Evolutionary conservation across 1,140 invertebrate genomes (phyloP), one percentile per base, ranked within the genome.

Genomic region (Zaprionus camerounensis): DNA sequence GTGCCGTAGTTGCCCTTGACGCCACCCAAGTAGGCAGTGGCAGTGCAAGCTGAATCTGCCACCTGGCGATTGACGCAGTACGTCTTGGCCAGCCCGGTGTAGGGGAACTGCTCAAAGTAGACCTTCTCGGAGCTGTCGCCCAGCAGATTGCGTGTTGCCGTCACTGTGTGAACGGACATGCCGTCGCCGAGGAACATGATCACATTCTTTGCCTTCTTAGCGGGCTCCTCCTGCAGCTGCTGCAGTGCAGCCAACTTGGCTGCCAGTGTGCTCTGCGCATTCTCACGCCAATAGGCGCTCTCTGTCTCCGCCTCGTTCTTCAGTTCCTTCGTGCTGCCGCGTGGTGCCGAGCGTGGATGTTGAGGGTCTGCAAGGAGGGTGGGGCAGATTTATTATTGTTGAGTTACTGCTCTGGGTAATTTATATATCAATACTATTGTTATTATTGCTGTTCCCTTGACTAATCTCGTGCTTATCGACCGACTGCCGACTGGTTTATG

Each of bases 121-220:
- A 97, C 94, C 59, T 94, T 86, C 5, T 93, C 88, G 65, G 96
- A 95, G 92, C 97, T 96, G 49, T 94, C 95, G 1, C 96, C 96
- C 67, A 95, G 93, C 64, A 94, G 93, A 46, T 96, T 95, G 24
- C 96, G 92, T 2, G 95, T 94, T 0, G 96, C 96, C 0, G 95
- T 95, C 11, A 97, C 85, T 4, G 96, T 97, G 2, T 96, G 93
- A n/a, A 97, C 92, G 13, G 96, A 96, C 96, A 97, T 96, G 17
- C 97, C 97, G 82, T 97, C 96, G 2, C 96, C 96, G 55, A 97
- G 91, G 80, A 97, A 97, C 74, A 97, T 85, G 24, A 97, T 95
- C 5, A 96, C 94, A 91, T 97, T 97, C 81, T 96, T 96, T 3
- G 96, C 96, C 13, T 67, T 76, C 1, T 83, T 68, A 0, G 70